Conservation (phyloP, 1,140 invertebrate species). For the Lepidurus apus region DNA sequence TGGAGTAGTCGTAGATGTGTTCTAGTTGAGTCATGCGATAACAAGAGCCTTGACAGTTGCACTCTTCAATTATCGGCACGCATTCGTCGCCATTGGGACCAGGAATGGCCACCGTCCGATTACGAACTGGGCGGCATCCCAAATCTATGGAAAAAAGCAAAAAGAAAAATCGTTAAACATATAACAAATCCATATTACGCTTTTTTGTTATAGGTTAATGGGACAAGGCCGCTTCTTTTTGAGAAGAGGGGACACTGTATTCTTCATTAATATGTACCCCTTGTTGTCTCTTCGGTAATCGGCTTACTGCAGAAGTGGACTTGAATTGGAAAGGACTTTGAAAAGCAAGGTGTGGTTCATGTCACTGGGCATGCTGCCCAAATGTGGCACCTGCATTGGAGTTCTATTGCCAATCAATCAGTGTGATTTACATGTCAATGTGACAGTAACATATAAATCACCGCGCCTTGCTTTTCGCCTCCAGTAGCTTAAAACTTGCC, state of each 20-base stretch:
- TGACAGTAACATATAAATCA: conserved; percentile 11
- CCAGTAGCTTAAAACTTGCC: conserved; percentile 18
- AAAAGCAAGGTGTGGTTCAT: conserved; percentile 8
- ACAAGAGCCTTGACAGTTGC: conserved; percentile 38
- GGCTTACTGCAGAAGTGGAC: neutral
- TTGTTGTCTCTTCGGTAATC: neutral
- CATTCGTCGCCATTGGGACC: conserved; percentile 46
- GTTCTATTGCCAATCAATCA: conserved; percentile 19
- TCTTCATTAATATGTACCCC: too few relatives aligned
- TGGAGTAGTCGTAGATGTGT: conserved; percentile 41
- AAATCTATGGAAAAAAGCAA: neutral
- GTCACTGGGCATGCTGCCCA: neutral
- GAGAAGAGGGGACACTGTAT: too few relatives aligned
- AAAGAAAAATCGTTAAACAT: neutral
- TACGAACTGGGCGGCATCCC: conserved; percentile 46
- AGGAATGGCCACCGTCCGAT: conserved; percentile 47
- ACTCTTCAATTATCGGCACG: conserved; percentile 38
- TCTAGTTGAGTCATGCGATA: conserved; percentile 38
- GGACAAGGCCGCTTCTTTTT: too few relatives aligned
- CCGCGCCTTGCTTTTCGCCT: conserved; percentile 23
- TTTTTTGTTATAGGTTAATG: too few relatives aligned
- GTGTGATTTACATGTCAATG: conserved; percentile 6
- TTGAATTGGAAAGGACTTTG: neutral
- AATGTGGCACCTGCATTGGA: neutral
- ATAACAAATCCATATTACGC: neutral